Conservation (phyloP, 2,113 vertebrate species). For the Morone chrysops region DNA sequence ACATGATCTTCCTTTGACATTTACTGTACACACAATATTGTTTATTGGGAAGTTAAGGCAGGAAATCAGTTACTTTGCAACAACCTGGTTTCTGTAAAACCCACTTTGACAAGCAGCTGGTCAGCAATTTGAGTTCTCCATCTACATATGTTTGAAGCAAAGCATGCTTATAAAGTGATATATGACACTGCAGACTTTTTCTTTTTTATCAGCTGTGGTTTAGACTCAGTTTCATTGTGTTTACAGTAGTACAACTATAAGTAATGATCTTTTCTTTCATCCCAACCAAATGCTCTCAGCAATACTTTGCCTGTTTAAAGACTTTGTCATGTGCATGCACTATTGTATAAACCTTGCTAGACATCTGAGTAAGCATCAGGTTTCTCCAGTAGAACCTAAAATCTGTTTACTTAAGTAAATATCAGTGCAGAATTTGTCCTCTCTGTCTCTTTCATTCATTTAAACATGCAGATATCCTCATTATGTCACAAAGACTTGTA, state of each 20-base stretch:
- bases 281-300: not conserved
- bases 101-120: not conserved
- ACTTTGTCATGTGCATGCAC: not conserved
- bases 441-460: not conserved
- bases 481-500: too few species aligned
- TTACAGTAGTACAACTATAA: not conserved
- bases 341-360: not conserved
- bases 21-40: not conserved
- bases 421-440: too few species aligned
- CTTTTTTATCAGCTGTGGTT: not conserved
- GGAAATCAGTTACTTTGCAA: not conserved
- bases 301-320: not conserved
- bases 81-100: not conserved
- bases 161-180: not conserved
- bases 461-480: not conserved
- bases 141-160: too few species aligned
- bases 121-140: not conserved
- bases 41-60: not conserved
- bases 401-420: not conserved
- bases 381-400: not conserved
- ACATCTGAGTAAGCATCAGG: not conserved
- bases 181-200: conserved; percentile 1
- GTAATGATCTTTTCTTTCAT: not conserved
- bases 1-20: conserved; percentile 17
- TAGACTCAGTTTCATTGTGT: not conserved